Evolutionary conservation across 2,888 invertebrate species (phyloP).

Genomic region (Xanthorhoe designata): DNA sequence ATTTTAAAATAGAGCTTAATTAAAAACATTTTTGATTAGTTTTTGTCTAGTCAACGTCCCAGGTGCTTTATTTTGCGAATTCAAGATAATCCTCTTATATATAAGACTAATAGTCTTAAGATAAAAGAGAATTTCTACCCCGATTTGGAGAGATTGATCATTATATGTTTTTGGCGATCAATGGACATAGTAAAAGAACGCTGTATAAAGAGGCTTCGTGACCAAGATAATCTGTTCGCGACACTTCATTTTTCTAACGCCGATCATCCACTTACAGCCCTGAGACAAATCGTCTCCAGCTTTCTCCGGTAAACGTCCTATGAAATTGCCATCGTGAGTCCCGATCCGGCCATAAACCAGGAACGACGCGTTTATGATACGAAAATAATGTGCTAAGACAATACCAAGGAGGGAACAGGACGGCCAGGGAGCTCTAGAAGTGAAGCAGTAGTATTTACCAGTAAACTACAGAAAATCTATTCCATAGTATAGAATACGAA

Average conservation of each 20-base stretch:
- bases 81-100: too few relatives aligned
- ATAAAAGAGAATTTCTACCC: too few relatives aligned
- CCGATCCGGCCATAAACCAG: conserved; percentile 74
- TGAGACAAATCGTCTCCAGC: conserved; percentile 70
- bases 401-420: conserved; percentile 44
- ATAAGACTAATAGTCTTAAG: too few relatives aligned
- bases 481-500: neutral
- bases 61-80: too few relatives aligned
- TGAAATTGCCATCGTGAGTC: conserved; percentile 82
- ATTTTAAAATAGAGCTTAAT: neutral
- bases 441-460: neutral
- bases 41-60: too few relatives aligned
- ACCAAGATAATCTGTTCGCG: conserved; percentile 39
- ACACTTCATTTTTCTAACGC: conserved; percentile 62
- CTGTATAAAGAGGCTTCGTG: neutral
- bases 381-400: conserved; percentile 70
- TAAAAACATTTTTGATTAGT: neutral
- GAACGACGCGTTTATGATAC: conserved; percentile 76
- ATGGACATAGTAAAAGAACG: neutral
- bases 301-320: conserved; percentile 75
- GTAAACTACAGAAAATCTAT: neutral
- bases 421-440: conserved; percentile 7
- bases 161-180: neutral
- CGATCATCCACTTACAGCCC: conserved; percentile 64
- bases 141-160: too few relatives aligned